Conservation (phyloP, 2,888 invertebrate genomes). For the Limnephilus marmoratus region DNA sequence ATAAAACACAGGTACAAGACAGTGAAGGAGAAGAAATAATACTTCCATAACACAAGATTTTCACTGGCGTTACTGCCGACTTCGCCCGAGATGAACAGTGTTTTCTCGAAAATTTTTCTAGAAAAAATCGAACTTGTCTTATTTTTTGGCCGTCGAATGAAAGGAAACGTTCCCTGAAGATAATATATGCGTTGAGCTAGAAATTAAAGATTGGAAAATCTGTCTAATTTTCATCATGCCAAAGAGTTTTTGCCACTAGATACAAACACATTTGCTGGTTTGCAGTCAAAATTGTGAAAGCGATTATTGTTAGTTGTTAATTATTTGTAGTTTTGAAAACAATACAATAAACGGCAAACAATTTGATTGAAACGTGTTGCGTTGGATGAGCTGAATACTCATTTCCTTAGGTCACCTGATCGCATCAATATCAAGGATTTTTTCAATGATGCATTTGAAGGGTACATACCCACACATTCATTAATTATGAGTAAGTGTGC, state of each 20-base stretch:
- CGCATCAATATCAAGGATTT: neutral
- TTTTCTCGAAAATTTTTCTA: too few species aligned
- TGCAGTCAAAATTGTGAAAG: neutral
- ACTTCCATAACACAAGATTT: too few species aligned
- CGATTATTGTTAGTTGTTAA: too few species aligned
- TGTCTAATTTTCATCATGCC: neutral
- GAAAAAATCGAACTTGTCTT: too few species aligned
- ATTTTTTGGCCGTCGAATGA: too few species aligned
- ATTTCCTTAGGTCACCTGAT: neutral
- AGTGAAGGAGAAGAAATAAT: too few species aligned
- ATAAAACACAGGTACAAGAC: too few species aligned
- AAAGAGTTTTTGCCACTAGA: neutral
- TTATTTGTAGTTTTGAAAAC: too few species aligned
- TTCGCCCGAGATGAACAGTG: too few species aligned
- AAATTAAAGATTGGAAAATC: neutral
- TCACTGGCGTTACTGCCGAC: too few species aligned
- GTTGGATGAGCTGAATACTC: neutral
- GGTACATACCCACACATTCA: neutral
- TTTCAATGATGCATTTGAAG: neutral
- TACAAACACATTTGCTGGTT: neutral
- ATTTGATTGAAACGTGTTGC: neutral
- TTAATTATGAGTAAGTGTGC: neutral
- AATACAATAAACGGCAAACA: too few species aligned
- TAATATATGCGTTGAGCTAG: neutral
- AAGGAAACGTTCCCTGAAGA: neutral